A percentile compares a stretch with the other conserved stretches of the same genome.
phyloP scores from a whole-genome alignment of 1,140 invertebrate species.

The Temnothorax longispinosus region DNA sequence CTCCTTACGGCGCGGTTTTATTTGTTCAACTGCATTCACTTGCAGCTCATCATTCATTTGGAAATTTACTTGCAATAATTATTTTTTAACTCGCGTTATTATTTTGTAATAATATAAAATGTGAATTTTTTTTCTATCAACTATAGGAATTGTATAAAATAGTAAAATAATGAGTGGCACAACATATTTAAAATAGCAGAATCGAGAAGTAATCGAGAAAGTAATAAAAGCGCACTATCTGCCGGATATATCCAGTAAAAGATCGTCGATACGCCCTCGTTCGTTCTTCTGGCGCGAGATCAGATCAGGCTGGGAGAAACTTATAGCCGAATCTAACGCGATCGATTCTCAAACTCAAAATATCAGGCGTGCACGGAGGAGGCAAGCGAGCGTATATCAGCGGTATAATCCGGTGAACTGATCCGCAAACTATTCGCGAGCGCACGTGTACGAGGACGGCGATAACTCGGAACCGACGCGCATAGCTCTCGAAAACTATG shows the following conservation, averaged over 20 bases:
- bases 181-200: neutral
- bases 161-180: neutral
- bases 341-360: conserved; percentile 48
- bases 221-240: neutral
- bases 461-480: conserved; percentile 48
- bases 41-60: neutral
- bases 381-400: conserved; percentile 33
- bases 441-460: conserved; percentile 8
- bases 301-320: neutral
- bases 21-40: neutral
- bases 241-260: neutral
- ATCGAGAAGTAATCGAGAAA: neutral
- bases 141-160: neutral
- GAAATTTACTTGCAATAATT: neutral
- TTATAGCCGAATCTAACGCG: conserved; percentile 32
- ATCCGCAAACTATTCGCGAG: conserved; percentile 61
- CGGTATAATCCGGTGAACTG: conserved; percentile 33
- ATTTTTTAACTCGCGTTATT: too few relatives aligned
- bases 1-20: neutral
- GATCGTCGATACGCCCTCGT: neutral
- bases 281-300: neutral
- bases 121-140: too few relatives aligned
- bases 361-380: conserved; percentile 28
- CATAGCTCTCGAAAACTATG: conserved; percentile 64
- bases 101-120: too few relatives aligned